Conservation (phyloP, 2,888 invertebrate species). For the Ichneumoninae sp. region DNA sequence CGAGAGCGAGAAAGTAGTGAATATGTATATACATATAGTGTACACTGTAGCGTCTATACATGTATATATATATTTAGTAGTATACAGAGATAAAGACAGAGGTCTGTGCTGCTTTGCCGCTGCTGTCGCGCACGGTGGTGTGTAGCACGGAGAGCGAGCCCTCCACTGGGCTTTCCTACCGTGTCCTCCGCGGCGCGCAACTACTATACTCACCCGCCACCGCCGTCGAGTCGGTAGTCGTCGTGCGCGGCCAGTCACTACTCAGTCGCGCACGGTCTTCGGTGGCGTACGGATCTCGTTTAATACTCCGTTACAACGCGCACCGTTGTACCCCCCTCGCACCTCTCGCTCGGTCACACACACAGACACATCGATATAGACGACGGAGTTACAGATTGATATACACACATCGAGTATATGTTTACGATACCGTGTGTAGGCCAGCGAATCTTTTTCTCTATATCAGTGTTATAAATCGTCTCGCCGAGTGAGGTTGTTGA, state of each 20-base stretch:
- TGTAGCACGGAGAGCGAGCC: conserved; percentile 43
- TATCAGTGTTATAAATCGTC: conserved; percentile 24
- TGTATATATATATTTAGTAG: not conserved
- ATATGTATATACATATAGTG: conserved; percentile 7
- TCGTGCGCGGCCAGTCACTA: conserved; percentile 68
- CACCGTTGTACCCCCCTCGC: conserved; percentile 47
- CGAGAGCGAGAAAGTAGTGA: conserved; percentile 20
- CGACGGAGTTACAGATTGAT: not conserved
- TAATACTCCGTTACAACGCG: conserved; percentile 32
- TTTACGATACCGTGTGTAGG: conserved; percentile 31
- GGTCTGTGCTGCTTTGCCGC: conserved; percentile 33
- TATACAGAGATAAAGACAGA: conserved; percentile 49
- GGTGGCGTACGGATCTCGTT: conserved; percentile 68
- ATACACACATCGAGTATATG: conserved; percentile 28
- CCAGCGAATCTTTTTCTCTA: conserved; percentile 17
- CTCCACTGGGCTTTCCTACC: conserved; percentile 56
- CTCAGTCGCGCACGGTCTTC: conserved; percentile 79
- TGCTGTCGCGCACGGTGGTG: conserved; percentile 50
- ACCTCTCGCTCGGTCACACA: conserved; percentile 36
- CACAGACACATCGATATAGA: not conserved
- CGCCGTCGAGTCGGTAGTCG: conserved; percentile 67
- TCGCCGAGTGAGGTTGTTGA: not conserved
- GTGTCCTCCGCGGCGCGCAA: conserved; percentile 65
- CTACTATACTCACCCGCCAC: conserved; percentile 52
- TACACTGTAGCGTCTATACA: not conserved